phyloP scores from a whole-genome alignment of 2,113 vertebrate species.

The Aleadryas rufinucha region DNA sequence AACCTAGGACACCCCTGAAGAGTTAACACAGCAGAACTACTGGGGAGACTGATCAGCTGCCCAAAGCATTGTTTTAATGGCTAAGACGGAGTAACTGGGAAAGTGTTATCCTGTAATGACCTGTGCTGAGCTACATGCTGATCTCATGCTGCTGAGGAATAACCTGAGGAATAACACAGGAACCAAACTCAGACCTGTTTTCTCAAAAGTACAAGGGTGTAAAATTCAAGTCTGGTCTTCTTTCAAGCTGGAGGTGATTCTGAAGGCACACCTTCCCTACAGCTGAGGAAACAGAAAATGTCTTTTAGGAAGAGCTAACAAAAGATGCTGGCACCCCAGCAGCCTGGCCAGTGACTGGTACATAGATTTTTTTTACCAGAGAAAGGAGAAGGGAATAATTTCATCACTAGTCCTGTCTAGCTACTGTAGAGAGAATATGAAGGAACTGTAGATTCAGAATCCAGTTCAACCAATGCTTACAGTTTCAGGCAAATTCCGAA shows the following conservation, averaged over 20 bases:
- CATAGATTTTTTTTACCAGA: neutral
- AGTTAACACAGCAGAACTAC: neutral
- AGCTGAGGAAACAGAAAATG: fast-evolving
- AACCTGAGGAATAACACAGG: neutral
- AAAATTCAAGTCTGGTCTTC: neutral
- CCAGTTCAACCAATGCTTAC: neutral
- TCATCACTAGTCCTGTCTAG: neutral
- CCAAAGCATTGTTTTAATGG: neutral
- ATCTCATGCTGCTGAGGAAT: neutral
- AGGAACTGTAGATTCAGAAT: neutral
- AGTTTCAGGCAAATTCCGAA: neutral
- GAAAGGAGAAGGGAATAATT: neutral
- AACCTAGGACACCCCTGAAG: too few relatives aligned
- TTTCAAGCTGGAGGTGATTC: neutral
- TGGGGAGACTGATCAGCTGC: neutral
- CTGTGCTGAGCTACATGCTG: neutral
- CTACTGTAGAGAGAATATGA: neutral
- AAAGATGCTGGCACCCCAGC: neutral
- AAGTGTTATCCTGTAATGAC: neutral
- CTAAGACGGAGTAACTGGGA: neutral
- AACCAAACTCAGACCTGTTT: neutral
- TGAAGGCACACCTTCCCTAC: neutral
- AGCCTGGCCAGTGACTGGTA: neutral
- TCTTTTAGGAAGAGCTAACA: neutral
- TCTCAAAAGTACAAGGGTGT: neutral